Percentiles rank a stretch among this genome's conserved stretches.
phyloP scores from a whole-genome alignment of 1,140 invertebrate species.

The Acromyrmex charruanus region DNA sequence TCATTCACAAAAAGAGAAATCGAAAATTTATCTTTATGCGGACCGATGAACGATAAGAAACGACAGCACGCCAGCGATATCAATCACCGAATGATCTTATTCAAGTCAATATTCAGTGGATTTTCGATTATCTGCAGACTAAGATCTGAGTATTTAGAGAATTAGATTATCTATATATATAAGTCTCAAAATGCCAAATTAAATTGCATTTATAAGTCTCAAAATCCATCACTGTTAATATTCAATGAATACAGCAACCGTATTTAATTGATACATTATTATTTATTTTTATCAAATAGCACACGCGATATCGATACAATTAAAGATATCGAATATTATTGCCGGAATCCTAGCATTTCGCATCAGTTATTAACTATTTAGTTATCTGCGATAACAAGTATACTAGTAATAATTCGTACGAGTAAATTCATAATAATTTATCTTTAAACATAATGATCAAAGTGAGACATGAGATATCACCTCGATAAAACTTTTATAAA shows the following conservation, averaged over 20 bases:
- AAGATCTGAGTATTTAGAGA: neutral
- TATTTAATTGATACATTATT: constrained; percentile 9
- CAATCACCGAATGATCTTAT: constrained; percentile 2
- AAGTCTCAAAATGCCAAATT: neutral
- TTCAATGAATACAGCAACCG: neutral
- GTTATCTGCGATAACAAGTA: neutral
- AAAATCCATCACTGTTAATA: neutral
- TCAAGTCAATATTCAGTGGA: neutral
- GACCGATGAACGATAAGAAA: constrained; percentile 52
- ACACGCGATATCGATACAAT: neutral
- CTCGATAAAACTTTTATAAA: neutral
- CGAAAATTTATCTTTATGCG: constrained; percentile 43
- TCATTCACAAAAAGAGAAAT: neutral
- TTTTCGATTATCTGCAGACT: neutral
- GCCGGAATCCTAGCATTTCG: neutral
- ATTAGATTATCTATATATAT: too few species aligned
- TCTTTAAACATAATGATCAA: neutral
- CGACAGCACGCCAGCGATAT: neutral
- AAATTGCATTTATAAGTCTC: neutral
- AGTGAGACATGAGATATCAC: neutral
- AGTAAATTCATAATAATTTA: neutral
- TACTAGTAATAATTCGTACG: neutral
- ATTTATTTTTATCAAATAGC: neutral
- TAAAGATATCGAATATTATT: neutral
- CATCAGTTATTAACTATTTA: constrained; percentile 2